Base-by-base conservation (phyloP, 2,113 vertebrate species). In the Xenus cinereus region DNA sequence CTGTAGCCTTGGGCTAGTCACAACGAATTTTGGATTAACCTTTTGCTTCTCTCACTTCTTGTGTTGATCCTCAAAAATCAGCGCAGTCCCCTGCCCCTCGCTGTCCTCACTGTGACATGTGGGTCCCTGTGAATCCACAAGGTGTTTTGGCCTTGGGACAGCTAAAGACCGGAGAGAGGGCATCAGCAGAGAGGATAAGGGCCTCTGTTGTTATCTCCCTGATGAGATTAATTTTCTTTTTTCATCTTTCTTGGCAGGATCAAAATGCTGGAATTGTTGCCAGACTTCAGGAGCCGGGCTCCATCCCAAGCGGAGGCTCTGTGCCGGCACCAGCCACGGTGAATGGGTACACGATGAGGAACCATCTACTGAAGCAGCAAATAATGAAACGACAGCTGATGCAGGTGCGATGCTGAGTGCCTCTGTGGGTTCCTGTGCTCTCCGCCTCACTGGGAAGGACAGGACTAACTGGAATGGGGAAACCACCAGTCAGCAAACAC, bases 281-380 rank as follows among this genome's bases (percentile, higher is more conserved):
- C 95, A 97, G 98, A n/a, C 95, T 98, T 93, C 97, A 98, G 94
- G 98, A 98, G 78, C 97, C 92, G 1, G 97, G 97, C 90, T 95
- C 97, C 37, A 87, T 97, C 91, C 96, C 98, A 82, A 97, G 95
- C 7, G 12, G 97, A 7, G 21, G 57, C 84, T 95, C 96, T 3
- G 93, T 75, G 45, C 91, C 96, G 43, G 80, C 96, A 24, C 92
- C 92, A n/a, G 91, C 83, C 30, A 87, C 96, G 1, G 94, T 97
- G 95, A 98, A 96, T 4, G 97, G 98, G 14, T 98, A 98, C 92
- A 97, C 97, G 0, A 98, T 97, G 95, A 97, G 96, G 84, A 98
- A 98, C 95, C 97, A 98, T 75, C 48, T 98, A 56, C 96, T 98
- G 77, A 98, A 98, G 90, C 98, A 97, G 94, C 98, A 98, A 89